Evolutionary conservation across 2,113 vertebrate species (phyloP).

Genomic region (Bostrychus sinensis): DNA sequence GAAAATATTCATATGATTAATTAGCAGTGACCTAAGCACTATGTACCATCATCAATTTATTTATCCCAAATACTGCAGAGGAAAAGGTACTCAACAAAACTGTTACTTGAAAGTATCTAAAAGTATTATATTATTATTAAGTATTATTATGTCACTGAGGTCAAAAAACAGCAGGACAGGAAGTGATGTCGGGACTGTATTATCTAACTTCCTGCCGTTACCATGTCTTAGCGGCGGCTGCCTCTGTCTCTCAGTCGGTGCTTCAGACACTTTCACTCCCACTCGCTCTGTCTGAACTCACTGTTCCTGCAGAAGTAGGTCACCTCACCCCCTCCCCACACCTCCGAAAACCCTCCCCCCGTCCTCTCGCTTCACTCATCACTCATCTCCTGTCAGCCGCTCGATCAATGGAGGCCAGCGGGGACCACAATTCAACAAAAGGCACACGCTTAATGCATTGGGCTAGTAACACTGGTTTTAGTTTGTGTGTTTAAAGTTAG

Average conservation of each 20-base stretch:
- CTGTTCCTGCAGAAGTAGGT: constrained; percentile 72
- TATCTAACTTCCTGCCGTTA: background rate
- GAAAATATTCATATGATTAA: too few relatives aligned
- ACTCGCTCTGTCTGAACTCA: constrained; percentile 42
- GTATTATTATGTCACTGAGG: background rate
- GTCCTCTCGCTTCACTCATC: constrained; percentile 1
- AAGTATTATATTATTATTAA: background rate
- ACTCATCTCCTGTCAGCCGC: constrained; percentile 16
- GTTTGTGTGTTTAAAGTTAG: too few relatives aligned
- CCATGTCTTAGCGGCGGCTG: constrained; percentile 16
- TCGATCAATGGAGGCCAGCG: background rate
- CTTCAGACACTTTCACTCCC: constrained; percentile 56
- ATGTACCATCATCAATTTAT: too few relatives aligned
- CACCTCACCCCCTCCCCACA: constrained; percentile 21
- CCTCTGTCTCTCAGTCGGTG: constrained; percentile 48
- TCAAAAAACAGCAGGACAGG: constrained; percentile 1
- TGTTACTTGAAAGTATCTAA: too few relatives aligned
- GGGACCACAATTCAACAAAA: background rate
- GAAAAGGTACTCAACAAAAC: too few relatives aligned
- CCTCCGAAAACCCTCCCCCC: constrained; percentile 7
- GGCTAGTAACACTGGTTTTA: background rate
- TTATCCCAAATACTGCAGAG: too few relatives aligned
- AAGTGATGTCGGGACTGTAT: background rate
- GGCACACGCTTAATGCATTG: background rate
- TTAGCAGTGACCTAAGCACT: too few relatives aligned